phyloP scores from a whole-genome alignment of 2,888 invertebrate species.

The Hybos culiciformis region DNA sequence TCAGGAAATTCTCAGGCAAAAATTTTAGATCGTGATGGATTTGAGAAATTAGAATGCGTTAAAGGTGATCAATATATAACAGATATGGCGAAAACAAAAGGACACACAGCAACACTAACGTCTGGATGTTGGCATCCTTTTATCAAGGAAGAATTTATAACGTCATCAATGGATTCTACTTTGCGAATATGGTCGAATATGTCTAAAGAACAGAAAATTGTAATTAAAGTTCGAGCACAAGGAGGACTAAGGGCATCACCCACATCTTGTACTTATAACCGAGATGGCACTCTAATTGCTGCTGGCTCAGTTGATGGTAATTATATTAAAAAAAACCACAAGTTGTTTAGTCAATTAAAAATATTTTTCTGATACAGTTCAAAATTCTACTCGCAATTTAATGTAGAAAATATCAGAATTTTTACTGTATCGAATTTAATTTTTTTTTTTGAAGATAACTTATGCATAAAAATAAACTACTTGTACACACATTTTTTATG shows the following conservation, averaged over 20 bases:
- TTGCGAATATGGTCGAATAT: conserved; percentile 82
- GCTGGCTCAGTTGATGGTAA: conserved; percentile 90
- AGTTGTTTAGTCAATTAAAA: too few species aligned
- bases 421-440: too few species aligned
- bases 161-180: conserved; percentile 88
- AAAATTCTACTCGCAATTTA: too few species aligned
- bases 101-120: conserved; percentile 84
- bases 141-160: conserved; percentile 81
- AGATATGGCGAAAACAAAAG: conserved; percentile 86
- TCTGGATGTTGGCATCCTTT: conserved; percentile 91
- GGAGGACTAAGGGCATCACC: conserved; percentile 80
- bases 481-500: too few species aligned
- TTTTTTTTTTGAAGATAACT: too few species aligned
- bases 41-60: conserved; percentile 81
- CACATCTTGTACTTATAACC: conserved; percentile 66
- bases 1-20: conserved; percentile 89
- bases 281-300: conserved; percentile 76
- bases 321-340: too few species aligned
- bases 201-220: conserved; percentile 60
- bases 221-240: conserved; percentile 77
- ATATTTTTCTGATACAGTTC: too few species aligned
- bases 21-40: conserved; percentile 86
- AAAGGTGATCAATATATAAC: conserved; percentile 94
- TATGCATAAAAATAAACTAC: too few species aligned
- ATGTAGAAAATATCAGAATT: too few species aligned